These are phyloP conservation scores for Olivierus martensii DNA, from an alignment of 1,140 invertebrate species.

Conservation along the genomic window DNA sequence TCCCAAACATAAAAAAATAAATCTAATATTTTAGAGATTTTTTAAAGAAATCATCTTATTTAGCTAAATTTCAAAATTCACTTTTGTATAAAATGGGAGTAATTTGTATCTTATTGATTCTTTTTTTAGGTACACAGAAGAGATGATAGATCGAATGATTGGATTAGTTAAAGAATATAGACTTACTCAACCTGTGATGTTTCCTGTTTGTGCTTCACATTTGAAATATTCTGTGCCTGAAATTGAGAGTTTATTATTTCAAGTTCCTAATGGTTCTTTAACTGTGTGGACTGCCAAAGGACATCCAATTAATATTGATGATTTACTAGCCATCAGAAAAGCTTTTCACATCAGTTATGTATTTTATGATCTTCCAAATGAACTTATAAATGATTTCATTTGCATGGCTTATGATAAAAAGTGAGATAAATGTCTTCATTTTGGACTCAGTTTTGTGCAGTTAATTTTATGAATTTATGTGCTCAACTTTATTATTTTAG, in stretches of 20 bases:
- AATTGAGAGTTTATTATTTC: constrained; percentile 18
- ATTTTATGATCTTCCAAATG: constrained; percentile 14
- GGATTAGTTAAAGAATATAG: constrained; percentile 38
- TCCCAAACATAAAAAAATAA: too few relatives aligned
- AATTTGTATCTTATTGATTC: too few relatives aligned
- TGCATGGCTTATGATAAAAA: constrained; percentile 9
- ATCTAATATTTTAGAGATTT: too few relatives aligned
- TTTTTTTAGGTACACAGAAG: constrained; percentile 39
- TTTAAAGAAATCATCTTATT: too few relatives aligned
- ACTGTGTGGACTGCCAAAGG: background rate
- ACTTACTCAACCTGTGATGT: constrained; percentile 52
- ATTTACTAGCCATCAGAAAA: constrained; percentile 7
- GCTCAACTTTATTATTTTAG: too few relatives aligned
- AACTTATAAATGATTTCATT: constrained; percentile 12
- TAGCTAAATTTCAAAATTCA: too few relatives aligned
- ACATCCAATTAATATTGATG: constrained; percentile 8
- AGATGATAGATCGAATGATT: constrained; percentile 58
- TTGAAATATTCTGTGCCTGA: constrained; percentile 42
- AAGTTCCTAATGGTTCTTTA: constrained; percentile 4
- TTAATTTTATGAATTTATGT: too few relatives aligned
- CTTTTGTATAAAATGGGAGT: too few relatives aligned
- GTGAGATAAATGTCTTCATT: too few relatives aligned
- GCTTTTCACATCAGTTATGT: constrained; percentile 7
- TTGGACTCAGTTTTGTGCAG: too few relatives aligned
- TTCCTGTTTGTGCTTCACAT: constrained; percentile 58